Conservation (phyloP, 30 jellyfish, hydroid and myxozoan species). For the Turritopsis rubra region DNA sequence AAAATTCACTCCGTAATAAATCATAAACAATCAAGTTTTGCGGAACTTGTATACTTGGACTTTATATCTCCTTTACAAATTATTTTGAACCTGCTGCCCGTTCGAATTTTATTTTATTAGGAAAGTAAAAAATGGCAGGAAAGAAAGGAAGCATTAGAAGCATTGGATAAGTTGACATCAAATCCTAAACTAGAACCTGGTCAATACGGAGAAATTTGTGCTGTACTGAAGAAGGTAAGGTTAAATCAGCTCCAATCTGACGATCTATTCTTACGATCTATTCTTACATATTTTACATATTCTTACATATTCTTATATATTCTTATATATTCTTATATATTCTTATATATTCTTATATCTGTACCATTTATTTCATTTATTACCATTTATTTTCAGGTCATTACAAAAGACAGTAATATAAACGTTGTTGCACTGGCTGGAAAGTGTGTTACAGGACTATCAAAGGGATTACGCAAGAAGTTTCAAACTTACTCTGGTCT, state of each 20-base stretch:
- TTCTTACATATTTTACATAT: no score
- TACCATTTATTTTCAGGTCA: slow-evolving; percentile 72
- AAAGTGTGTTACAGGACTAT: slow-evolving; percentile 83
- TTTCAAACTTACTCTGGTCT: slow-evolving; percentile 83
- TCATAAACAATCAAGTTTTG: no score
- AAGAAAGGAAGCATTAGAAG: slow-evolving; percentile 91
- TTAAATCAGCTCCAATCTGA: neutral
- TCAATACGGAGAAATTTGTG: slow-evolving; percentile 86
- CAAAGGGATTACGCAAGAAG: slow-evolving; percentile 86
- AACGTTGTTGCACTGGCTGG: slow-evolving; percentile 86
- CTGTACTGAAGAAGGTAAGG: slow-evolving; percentile 80
- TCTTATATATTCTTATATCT: no score
- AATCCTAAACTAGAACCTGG: slow-evolving; percentile 90
- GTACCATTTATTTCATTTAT: no score
- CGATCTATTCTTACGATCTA: no score
- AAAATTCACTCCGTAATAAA: no score
- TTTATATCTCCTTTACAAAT: no score
- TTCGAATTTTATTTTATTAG: slow-evolving; percentile 17
- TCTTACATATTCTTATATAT: no score
- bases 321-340: no score
- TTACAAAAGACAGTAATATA: slow-evolving; percentile 84
- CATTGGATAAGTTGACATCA: slow-evolving; percentile 68
- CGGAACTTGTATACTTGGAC: no score
- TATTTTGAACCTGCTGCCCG: no score
- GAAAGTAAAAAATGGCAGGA: slow-evolving; percentile 95